A percentile compares a stretch with the other conserved stretches of the same genome.
These are phyloP conservation scores for Synanthedon myopaeformis DNA, from an alignment of 2,888 invertebrate species.

Conservation along the genomic window DNA sequence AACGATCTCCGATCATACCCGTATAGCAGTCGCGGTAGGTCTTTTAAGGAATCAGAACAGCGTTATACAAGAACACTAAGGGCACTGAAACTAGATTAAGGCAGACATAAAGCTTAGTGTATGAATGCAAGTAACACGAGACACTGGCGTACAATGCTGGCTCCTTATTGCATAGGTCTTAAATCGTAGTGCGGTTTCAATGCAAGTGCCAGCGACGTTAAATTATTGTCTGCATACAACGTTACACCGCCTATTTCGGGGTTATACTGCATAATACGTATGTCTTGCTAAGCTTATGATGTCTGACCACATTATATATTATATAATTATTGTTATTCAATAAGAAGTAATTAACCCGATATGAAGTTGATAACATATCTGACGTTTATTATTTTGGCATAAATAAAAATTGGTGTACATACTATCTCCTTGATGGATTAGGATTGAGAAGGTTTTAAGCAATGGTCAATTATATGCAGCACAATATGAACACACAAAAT, in stretches of 20 bases:
- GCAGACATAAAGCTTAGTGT: slow-evolving; percentile 38
- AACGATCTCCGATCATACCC: neutral
- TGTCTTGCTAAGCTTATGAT: slow-evolving; percentile 40
- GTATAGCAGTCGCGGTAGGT: neutral
- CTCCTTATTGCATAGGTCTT: slow-evolving; percentile 66
- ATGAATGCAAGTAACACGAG: slow-evolving; percentile 59
- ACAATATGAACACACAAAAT: too few relatives aligned
- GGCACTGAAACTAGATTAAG: slow-evolving; percentile 20
- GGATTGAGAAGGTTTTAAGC: too few relatives aligned
- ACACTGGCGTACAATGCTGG: slow-evolving; percentile 53
- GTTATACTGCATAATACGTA: slow-evolving; percentile 32
- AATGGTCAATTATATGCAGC: too few relatives aligned
- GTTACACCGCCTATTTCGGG: slow-evolving; percentile 45
- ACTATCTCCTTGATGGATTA: too few relatives aligned
- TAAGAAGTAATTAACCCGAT: too few relatives aligned
- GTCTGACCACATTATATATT: slow-evolving; percentile 12
- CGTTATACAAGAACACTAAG: slow-evolving; percentile 15
- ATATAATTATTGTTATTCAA: too few relatives aligned
- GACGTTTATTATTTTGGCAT: too few relatives aligned
- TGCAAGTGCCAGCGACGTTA: slow-evolving; percentile 65
- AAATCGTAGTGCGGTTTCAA: slow-evolving; percentile 67
- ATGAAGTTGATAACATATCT: too few relatives aligned
- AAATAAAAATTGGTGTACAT: too few relatives aligned
- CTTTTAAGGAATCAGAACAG: neutral
- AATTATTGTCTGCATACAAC: slow-evolving; percentile 63